phyloP scores from a whole-genome alignment of 2,797 vertebrate genomes.

The Typhlichthys eigenmanni region DNA sequence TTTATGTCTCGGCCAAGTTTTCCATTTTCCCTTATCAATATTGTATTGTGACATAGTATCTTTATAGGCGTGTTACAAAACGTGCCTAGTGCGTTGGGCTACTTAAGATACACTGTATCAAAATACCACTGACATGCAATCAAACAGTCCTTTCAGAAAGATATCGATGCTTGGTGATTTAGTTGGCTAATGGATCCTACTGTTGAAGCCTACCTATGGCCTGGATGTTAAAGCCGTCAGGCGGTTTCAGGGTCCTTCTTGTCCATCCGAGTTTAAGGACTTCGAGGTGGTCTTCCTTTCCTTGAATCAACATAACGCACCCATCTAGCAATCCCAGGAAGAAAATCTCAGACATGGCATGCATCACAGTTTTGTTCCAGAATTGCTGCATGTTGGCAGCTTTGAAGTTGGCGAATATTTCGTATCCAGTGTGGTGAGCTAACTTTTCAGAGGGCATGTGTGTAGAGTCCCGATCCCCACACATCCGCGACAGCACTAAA shows the following conservation, averaged over 20 bases:
- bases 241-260: slow-evolving; percentile 86
- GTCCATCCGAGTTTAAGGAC: slow-evolving; percentile 91
- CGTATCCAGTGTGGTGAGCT: slow-evolving; percentile 86
- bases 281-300: slow-evolving; percentile 88
- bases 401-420: slow-evolving; percentile 95
- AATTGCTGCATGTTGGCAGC: slow-evolving; percentile 94
- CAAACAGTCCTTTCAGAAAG: too few relatives aligned
- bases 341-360: slow-evolving; percentile 89
- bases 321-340: slow-evolving; percentile 97
- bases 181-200: neutral
- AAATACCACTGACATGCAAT: too few relatives aligned
- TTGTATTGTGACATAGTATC: too few relatives aligned
- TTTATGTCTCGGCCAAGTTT: too few relatives aligned
- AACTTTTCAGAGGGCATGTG: slow-evolving; percentile 51
- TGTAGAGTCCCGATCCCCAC: slow-evolving; percentile 39
- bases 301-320: slow-evolving; percentile 91
- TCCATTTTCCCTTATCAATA: too few relatives aligned
- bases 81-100: too few relatives aligned
- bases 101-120: too few relatives aligned
- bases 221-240: slow-evolving; percentile 88
- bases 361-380: slow-evolving; percentile 90
- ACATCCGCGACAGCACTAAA: slow-evolving; percentile 83
- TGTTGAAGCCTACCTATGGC: slow-evolving; percentile 82
- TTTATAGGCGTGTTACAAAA: too few relatives aligned
- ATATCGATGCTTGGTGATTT: too few relatives aligned